Evolutionary conservation across 1,140 invertebrate genomes (phyloP).

Genomic region (Drosophila miranda): DNA sequence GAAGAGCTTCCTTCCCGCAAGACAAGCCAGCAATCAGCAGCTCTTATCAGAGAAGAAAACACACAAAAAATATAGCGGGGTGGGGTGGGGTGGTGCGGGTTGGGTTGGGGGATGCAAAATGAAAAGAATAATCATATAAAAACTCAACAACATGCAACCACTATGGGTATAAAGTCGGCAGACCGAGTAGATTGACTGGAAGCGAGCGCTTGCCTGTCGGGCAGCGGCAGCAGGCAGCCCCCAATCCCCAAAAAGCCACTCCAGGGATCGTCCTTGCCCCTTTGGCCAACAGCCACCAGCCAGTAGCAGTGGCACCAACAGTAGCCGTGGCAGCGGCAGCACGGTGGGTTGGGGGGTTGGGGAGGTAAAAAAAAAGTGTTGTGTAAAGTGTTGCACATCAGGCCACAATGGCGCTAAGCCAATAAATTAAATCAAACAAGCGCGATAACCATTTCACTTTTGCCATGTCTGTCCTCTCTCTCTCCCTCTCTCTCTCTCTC

Average conservation of each 20-base stretch:
- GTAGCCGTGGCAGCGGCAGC: too few species aligned
- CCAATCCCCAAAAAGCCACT: slow-evolving; percentile 47
- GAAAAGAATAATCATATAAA: slow-evolving; percentile 31
- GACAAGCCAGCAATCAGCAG: slow-evolving; percentile 53
- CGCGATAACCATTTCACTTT: slow-evolving; percentile 72
- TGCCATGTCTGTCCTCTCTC: slow-evolving; percentile 42
- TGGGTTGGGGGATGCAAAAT: too few species aligned
- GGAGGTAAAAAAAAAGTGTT: slow-evolving; percentile 26
- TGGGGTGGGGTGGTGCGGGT: too few species aligned
- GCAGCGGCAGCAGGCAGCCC: background rate
- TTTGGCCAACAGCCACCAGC: too few species aligned
- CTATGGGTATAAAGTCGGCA: slow-evolving; percentile 42
- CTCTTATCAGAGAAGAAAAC: slow-evolving; percentile 34
- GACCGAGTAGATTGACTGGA: slow-evolving; percentile 62
- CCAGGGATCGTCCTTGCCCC: slow-evolving; percentile 8
- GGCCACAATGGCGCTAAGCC: slow-evolving; percentile 74
- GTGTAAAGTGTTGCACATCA: slow-evolving; percentile 67
- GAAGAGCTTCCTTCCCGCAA: slow-evolving; percentile 7
- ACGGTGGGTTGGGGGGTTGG: background rate
- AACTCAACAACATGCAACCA: slow-evolving; percentile 50
- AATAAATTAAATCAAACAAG: slow-evolving; percentile 77
- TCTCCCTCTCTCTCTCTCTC: slow-evolving; percentile 6
- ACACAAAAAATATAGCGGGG: background rate
- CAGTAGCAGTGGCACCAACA: background rate
- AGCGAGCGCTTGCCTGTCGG: slow-evolving; percentile 24